These are phyloP conservation scores for Drosophila mettleri DNA, from an alignment of 2,888 invertebrate genomes.

Conservation along the genomic window DNA sequence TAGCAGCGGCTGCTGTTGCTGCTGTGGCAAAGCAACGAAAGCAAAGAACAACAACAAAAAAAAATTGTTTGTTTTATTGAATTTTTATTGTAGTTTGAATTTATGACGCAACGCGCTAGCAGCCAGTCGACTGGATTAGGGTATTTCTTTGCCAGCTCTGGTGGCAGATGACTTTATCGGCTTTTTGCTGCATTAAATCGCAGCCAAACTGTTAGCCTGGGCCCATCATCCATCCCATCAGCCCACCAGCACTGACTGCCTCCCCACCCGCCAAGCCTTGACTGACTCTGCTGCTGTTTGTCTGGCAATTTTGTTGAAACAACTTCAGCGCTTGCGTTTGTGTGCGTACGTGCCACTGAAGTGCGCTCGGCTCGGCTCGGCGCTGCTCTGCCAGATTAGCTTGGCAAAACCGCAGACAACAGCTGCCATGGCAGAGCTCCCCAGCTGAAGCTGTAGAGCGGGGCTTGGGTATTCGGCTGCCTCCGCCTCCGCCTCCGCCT, in stretches of 20 bases:
- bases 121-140: conserved; percentile 75
- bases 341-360: conserved; percentile 80
- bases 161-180: conserved; percentile 75
- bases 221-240: conserved; percentile 23
- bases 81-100: conserved; percentile 83
- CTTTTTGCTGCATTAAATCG: conserved; percentile 79
- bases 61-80: conserved; percentile 82
- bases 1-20: conserved; percentile 17
- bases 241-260: too few relatives aligned
- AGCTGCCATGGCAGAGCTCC: conserved; percentile 64
- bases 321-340: conserved; percentile 76
- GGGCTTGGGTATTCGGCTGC: background rate
- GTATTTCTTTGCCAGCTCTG: conserved; percentile 59
- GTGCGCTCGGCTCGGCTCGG: conserved; percentile 48
- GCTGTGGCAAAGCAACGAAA: conserved; percentile 18
- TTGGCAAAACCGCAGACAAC: conserved; percentile 79
- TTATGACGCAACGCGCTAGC: conserved; percentile 70
- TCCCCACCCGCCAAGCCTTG: background rate
- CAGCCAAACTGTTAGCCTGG: conserved; percentile 68
- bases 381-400: conserved; percentile 71
- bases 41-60: background rate
- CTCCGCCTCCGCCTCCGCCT: background rate
- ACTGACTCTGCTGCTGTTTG: conserved; percentile 58
- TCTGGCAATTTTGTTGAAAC: conserved; percentile 81
- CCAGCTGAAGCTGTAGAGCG: background rate